Percentiles rank a stretch among this genome's conserved stretches.
These are phyloP conservation scores for Xiphophorus maculatus DNA, from an alignment of 2,113 vertebrate species.

Conservation along the genomic window DNA sequence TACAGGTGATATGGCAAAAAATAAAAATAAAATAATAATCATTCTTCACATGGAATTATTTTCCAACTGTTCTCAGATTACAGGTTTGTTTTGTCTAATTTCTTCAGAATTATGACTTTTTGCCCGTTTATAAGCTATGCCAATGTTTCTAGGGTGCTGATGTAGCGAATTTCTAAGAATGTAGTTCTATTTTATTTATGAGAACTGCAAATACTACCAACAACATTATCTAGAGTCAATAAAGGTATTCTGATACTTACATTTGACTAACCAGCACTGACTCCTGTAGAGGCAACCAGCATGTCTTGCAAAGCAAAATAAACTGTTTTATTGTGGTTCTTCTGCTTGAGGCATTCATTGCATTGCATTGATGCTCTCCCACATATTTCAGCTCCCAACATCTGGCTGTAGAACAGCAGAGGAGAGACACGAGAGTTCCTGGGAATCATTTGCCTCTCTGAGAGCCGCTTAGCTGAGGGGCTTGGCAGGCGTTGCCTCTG, in stretches of 20 bases:
- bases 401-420: conserved; percentile 21
- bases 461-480: conserved; percentile 43
- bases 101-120: no score
- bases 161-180: no score
- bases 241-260: background rate
- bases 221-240: background rate
- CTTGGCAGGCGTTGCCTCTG: conserved; percentile 44
- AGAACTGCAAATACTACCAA: no score
- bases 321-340: conserved; percentile 7
- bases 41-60: no score
- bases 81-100: no score
- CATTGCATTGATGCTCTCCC: conserved; percentile 16
- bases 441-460: conserved; percentile 41
- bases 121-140: no score
- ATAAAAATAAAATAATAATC: no score
- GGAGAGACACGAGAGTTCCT: conserved; percentile 20
- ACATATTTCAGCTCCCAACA: conserved; percentile 27
- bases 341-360: conserved; percentile 15
- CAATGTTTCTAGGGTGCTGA: no score
- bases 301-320: background rate
- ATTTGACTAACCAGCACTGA: background rate
- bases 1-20: no score
- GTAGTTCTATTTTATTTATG: no score
- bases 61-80: no score
- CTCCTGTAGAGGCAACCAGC: background rate